A percentile compares a stretch with the other conserved stretches of the same genome.
Evolutionary conservation across 1,140 invertebrate species (phyloP).

Genomic region (Oryctes rhinoceros): DNA sequence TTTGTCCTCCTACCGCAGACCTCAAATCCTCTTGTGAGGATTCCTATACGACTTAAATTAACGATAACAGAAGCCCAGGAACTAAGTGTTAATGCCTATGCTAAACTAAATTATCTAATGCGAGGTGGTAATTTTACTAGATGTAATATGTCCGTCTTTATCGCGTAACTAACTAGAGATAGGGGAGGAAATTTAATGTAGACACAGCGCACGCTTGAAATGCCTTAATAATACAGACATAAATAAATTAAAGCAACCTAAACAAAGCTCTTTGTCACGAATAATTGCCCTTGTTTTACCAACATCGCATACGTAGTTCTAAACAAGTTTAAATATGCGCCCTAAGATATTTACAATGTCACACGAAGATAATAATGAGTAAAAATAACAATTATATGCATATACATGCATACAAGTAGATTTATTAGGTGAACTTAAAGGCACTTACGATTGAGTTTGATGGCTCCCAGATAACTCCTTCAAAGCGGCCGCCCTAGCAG

Average conservation of each 20-base stretch:
- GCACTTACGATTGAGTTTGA: slow-evolving; percentile 48
- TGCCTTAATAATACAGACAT: background rate
- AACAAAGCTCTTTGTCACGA: background rate
- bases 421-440: too few relatives aligned
- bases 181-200: background rate
- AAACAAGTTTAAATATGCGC: background rate
- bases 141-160: background rate
- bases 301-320: background rate
- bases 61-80: too few relatives aligned
- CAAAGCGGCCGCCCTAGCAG: slow-evolving; percentile 65
- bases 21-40: too few relatives aligned
- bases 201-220: background rate
- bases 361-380: background rate
- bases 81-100: too few relatives aligned
- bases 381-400: too few relatives aligned
- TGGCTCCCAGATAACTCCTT: slow-evolving; percentile 65
- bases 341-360: slow-evolving; percentile 4
- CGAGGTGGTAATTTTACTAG: background rate
- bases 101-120: background rate
- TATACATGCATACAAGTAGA: too few relatives aligned
- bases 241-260: slow-evolving; percentile 1
- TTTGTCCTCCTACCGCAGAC: too few relatives aligned
- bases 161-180: background rate
- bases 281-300: background rate
- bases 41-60: too few relatives aligned